phyloP scores from a whole-genome alignment of 2,797 vertebrate genomes.

The Spinus pinus region DNA sequence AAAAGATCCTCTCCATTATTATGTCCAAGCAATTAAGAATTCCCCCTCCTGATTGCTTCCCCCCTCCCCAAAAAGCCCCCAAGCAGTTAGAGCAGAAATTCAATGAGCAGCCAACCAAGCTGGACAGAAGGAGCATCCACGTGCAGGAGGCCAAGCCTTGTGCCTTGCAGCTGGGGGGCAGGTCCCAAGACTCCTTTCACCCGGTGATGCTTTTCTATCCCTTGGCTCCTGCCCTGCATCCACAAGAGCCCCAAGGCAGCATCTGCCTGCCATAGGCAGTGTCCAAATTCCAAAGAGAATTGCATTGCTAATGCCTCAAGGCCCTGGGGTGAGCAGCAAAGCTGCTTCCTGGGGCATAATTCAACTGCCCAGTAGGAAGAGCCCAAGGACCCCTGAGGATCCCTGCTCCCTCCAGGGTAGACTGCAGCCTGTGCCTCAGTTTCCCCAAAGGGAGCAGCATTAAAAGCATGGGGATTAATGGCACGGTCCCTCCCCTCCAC shows the following conservation, averaged over 20 bases:
- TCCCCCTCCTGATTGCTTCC: background rate
- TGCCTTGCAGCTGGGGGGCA: background rate
- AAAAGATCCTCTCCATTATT: background rate
- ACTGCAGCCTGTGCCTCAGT: rapidly evolving
- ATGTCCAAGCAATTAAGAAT: background rate
- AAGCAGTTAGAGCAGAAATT: constrained; percentile 9
- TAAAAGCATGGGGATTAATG: background rate
- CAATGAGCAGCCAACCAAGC: background rate
- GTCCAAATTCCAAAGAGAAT: background rate
- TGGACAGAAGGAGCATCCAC: background rate
- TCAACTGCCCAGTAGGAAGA: background rate
- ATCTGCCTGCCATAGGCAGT: rapidly evolving
- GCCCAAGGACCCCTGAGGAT: background rate
- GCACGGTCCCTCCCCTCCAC: rapidly evolving
- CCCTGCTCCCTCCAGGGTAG: rapidly evolving
- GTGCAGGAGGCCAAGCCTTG: background rate
- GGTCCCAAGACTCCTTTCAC: background rate
- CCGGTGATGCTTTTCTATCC: background rate
- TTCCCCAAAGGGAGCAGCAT: background rate
- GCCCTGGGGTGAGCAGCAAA: background rate
- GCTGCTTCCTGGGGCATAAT: background rate
- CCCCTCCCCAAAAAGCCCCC: background rate
- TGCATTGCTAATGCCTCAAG: rapidly evolving
- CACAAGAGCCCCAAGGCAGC: rapidly evolving
- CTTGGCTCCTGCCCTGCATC: background rate